Percentiles rank a stretch among this genome's conserved stretches.
Conservation (phyloP, 2,113 vertebrate genomes). For the Boleophthalmus pectinirostris region DNA sequence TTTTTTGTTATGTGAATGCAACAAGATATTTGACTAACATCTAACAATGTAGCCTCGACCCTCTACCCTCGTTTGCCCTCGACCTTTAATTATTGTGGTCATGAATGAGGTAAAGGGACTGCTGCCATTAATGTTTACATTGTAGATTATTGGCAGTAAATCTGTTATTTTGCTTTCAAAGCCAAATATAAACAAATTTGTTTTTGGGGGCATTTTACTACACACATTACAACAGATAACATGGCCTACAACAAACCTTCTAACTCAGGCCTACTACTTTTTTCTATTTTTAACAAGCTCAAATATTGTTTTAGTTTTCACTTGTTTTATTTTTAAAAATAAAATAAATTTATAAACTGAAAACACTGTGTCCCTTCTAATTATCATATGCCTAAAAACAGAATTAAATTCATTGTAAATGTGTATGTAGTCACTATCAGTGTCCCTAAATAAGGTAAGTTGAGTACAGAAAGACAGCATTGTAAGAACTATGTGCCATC, state of each 20-base stretch:
- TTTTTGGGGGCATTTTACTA: constrained; percentile 3
- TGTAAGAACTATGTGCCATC: constrained; percentile 5
- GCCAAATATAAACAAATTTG: constrained; percentile 36
- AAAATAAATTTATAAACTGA: background rate
- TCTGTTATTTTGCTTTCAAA: constrained; percentile 18
- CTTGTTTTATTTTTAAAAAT: background rate
- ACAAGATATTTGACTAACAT: constrained; percentile 17
- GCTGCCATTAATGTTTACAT: constrained; percentile 53
- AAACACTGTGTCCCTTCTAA: background rate
- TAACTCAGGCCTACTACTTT: background rate
- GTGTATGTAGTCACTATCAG: no score
- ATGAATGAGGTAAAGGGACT: constrained; percentile 24
- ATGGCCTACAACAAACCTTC: background rate
- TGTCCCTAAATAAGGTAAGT: background rate
- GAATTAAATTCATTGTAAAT: background rate
- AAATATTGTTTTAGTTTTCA: background rate
- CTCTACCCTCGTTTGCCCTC: no score
- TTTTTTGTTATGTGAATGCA: constrained; percentile 32
- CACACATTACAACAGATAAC: background rate
- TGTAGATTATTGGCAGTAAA: constrained; percentile 21
- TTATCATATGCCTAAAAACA: background rate
- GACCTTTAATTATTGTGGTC: constrained; percentile 50
- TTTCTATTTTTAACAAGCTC: background rate
- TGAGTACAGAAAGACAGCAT: background rate
- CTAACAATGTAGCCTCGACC: constrained; percentile 59